Conservation (phyloP, 2,113 vertebrate genomes). For the Oostethus manadensis region DNA sequence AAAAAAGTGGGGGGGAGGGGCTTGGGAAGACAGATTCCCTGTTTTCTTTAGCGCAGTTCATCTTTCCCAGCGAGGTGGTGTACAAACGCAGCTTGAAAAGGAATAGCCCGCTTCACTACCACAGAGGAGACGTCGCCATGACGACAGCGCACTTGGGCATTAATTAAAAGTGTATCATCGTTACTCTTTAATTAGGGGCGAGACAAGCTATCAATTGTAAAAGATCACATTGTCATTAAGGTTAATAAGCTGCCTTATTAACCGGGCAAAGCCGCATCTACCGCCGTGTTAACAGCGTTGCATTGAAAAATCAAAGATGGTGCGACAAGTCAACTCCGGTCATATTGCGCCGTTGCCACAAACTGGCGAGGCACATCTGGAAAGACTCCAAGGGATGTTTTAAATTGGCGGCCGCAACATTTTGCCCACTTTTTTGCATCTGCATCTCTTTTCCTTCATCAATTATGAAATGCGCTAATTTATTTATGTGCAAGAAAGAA, state of each 20-base stretch:
- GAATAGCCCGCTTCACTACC: neutral
- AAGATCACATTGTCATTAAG: constrained; percentile 68
- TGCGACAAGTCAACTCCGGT: neutral
- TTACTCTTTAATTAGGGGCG: constrained; percentile 57
- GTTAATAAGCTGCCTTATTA: constrained; percentile 71
- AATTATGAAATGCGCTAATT: constrained; percentile 54
- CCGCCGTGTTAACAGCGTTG: neutral
- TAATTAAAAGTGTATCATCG: constrained; percentile 54
- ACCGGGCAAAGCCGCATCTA: constrained; percentile 57
- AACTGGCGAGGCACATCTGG: constrained; percentile 32
- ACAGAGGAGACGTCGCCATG: constrained; percentile 5
- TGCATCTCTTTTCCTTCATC: constrained; percentile 48
- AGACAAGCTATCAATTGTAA: constrained; percentile 67
- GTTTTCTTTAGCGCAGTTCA: too few species aligned
- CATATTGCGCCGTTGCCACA: neutral
- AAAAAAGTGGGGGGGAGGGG: too few species aligned
- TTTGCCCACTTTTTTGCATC: constrained; percentile 49
- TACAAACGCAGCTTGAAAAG: too few species aligned
- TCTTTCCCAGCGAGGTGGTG: too few species aligned
- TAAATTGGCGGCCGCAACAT: constrained; percentile 23
- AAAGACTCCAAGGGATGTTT: constrained; percentile 30
- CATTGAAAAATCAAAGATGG: neutral
- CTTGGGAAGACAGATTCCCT: too few species aligned
- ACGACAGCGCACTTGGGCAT: constrained; percentile 38
- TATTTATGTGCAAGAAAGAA: constrained; percentile 36